Percentiles rank a stretch among this genome's conserved stretches.
Evolutionary conservation across 2,113 vertebrate species (phyloP).

Genomic region (Forbesichthys papilliferus): DNA sequence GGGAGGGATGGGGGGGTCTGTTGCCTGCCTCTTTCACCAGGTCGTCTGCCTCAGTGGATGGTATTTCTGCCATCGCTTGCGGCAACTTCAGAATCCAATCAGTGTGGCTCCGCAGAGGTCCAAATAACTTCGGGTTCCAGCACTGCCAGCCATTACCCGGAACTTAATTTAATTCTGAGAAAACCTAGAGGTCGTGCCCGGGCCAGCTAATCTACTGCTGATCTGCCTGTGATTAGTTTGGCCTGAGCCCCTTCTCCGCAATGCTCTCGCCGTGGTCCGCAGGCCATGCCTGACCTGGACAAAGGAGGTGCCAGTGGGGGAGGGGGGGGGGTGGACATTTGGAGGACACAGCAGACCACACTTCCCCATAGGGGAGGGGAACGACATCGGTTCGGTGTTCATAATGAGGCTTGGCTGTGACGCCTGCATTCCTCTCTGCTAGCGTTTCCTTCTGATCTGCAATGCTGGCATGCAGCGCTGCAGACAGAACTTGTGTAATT

Average conservation of each 20-base stretch:
- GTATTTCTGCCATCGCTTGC: slow-evolving; percentile 49
- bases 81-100: slow-evolving; percentile 73
- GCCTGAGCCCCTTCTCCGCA: slow-evolving; percentile 42
- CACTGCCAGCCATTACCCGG: slow-evolving; percentile 69
- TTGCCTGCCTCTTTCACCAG: slow-evolving; percentile 41
- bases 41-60: slow-evolving; percentile 40
- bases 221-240: slow-evolving; percentile 74
- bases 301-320: slow-evolving; percentile 49
- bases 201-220: slow-evolving; percentile 70
- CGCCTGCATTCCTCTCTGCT: slow-evolving; percentile 14
- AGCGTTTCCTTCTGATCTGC: slow-evolving; percentile 8
- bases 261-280: slow-evolving; percentile 49
- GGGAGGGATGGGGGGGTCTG: slow-evolving; percentile 11
- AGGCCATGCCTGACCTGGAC: slow-evolving; percentile 56
- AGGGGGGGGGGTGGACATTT: slow-evolving; percentile 29
- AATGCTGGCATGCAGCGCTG: not conserved
- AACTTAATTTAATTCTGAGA: slow-evolving; percentile 72
- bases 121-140: slow-evolving; percentile 72
- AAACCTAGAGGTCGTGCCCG: slow-evolving; percentile 65
- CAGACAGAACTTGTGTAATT: slow-evolving; percentile 26
- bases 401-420: slow-evolving; percentile 31
- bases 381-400: slow-evolving; percentile 41
- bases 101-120: slow-evolving; percentile 59
- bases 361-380: slow-evolving; percentile 46
- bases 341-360: slow-evolving; percentile 48